Conservation (phyloP, 2,888 invertebrate species). For the Andrena hattorfiana region DNA sequence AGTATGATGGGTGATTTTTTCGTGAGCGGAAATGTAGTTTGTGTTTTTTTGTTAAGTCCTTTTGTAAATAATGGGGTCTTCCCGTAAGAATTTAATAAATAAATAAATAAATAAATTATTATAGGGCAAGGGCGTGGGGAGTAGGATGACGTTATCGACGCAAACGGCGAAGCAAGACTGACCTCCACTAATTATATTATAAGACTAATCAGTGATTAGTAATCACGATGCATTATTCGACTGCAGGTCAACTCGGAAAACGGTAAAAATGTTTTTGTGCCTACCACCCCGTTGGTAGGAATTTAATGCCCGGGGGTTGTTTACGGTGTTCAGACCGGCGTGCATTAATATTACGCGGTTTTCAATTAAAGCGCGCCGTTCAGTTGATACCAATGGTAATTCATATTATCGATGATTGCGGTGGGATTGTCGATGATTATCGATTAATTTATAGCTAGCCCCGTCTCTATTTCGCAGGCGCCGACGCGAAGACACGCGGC, state of each 20-base stretch:
- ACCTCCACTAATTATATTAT: background rate
- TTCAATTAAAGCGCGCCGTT: conserved; percentile 31
- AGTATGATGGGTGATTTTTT: too few relatives aligned
- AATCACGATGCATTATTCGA: background rate
- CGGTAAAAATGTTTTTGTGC: background rate
- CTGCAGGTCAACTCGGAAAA: background rate
- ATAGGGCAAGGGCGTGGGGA: too few relatives aligned
- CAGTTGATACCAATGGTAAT: conserved; percentile 26
- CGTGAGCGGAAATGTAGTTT: too few relatives aligned
- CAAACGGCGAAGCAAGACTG: background rate
- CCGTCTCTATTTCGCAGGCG: conserved; percentile 11
- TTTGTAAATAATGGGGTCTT: too few relatives aligned
- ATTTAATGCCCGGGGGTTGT: conserved; percentile 3
- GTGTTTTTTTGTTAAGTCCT: too few relatives aligned
- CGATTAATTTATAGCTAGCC: conserved; percentile 39
- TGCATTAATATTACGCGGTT: conserved; percentile 12
- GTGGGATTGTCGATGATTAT: conserved; percentile 34
- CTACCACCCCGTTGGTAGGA: background rate
- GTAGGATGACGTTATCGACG: background rate
- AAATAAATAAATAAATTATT: too few relatives aligned
- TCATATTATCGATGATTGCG: conserved; percentile 30
- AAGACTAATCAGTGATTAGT: too few relatives aligned
- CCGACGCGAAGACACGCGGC: background rate
- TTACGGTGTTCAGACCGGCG: background rate
- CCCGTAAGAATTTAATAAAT: too few relatives aligned